Evolutionary conservation across 1,140 invertebrate genomes (phyloP), one percentile per base, ranked within the genome.

Genomic region (Meteorus sp.): DNA sequence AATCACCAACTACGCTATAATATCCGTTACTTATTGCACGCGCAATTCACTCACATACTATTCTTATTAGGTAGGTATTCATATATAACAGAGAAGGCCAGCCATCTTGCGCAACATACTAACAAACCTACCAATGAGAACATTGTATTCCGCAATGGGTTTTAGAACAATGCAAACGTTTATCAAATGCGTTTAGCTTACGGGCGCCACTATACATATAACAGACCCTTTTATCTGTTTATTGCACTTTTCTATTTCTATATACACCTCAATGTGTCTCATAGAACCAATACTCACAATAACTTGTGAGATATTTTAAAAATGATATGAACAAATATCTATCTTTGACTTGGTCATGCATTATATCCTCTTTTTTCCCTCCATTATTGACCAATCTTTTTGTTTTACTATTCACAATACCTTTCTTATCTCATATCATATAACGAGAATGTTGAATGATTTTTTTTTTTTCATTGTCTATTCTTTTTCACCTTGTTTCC

Each of bases 21-120:
- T 50, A 35, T 51, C 13, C 11, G 17, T 9, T 51, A 37, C 29
- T 19, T 51, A 43, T 53, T 27, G 7, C 11, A 11, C 35, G 8
- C 60, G 63, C 43, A 39, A 35, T 43, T 63, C 50, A 57, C 58
- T 67, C 63, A 63, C 53, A 55, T 17, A 39, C 41, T 58, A 53
- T 58, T 71, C 64, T 70, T 65, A 69, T 70, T 70, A 70, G 59
- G 60, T 50, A 58, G 50, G 60, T 66, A 68, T 73, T 75, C 68
- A 71, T 68, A 59, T 65, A 57, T 60, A 67, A 69, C 67, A 69
- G 61, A 62, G 35, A 27, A 61, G 53, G 60, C 58, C 62, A 57
- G 60, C 65, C 70, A 70, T 70, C 66, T 71, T 60, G 62, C 50
- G n/a, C 58, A 37, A 58, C 55, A 56, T 23, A 48, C 44, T 43